Conservation (phyloP, 2,113 vertebrate species). For the Alethe castanea region DNA sequence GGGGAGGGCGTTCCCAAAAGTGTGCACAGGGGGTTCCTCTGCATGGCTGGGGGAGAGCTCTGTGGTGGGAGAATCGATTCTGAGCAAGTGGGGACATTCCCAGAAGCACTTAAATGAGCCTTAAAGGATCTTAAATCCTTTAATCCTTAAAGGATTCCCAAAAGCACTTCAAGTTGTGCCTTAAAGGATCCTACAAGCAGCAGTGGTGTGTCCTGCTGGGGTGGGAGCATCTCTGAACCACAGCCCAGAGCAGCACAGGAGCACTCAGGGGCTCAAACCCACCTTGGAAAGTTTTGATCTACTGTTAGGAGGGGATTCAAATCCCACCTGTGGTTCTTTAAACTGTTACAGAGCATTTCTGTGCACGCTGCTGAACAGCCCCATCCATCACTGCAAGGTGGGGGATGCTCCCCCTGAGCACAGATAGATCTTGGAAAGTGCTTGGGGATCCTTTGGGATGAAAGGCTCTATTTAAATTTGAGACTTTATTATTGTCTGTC, state of each 20-base stretch:
- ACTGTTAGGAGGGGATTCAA: neutral
- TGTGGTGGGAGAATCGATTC: neutral
- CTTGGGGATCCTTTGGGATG: conserved; percentile 23
- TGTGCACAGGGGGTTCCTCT: neutral
- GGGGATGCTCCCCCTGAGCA: neutral
- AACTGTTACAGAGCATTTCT: neutral
- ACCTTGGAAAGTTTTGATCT: neutral
- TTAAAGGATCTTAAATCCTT: too few species aligned
- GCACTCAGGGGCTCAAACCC: neutral
- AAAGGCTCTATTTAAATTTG: conserved; percentile 10
- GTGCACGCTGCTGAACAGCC: neutral
- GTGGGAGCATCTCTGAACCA: neutral
- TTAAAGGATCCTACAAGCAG: too few species aligned
- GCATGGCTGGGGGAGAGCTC: rapidly evolving
- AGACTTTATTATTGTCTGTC: conserved; percentile 52
- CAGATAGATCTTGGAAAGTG: neutral
- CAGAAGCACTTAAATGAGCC: neutral
- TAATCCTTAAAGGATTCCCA: neutral
- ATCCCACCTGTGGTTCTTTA: neutral
- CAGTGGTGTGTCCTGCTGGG: neutral
- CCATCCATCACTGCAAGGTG: conserved; percentile 6
- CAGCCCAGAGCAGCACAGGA: neutral
- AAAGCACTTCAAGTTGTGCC: neutral
- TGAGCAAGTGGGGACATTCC: neutral
- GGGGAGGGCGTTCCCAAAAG: neutral